A percentile compares a stretch with the other conserved stretches of the same genome.
Evolutionary conservation across 1,140 invertebrate genomes (phyloP).

Genomic region (Pachyrhynchus sulphureomaculatus): DNA sequence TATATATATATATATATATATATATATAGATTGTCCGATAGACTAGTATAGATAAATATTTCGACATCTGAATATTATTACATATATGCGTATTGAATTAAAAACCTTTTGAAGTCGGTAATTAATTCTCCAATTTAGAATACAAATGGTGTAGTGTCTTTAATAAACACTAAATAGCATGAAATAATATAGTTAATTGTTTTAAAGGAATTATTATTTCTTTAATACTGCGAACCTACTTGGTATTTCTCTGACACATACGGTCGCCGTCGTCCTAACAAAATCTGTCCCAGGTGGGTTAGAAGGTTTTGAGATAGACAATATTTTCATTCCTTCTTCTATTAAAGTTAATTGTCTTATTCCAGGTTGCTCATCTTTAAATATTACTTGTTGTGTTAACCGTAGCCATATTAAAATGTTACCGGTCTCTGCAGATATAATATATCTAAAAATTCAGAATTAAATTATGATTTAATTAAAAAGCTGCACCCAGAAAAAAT

Average conservation of each 20-base stretch:
- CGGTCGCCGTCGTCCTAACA: constrained; percentile 63
- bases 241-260: constrained; percentile 68
- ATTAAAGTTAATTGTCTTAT: constrained; percentile 84
- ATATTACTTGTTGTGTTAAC: constrained; percentile 77
- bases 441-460: constrained; percentile 58
- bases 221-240: constrained; percentile 53
- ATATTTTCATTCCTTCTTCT: constrained; percentile 78
- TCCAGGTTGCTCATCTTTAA: constrained; percentile 80
- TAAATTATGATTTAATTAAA: constrained; percentile 10
- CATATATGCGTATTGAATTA: no score
- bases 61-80: no score
- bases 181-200: no score
- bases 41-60: no score
- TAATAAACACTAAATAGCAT: no score
- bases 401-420: constrained; percentile 92
- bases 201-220: no score
- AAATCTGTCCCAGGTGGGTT: constrained; percentile 61
- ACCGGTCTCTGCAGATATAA: constrained; percentile 90
- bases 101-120: no score
- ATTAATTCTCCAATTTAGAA: no score
- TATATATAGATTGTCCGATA: no score
- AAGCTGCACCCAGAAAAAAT: background rate
- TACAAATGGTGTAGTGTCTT: no score
- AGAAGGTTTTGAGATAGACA: constrained; percentile 77
- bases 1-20: no score